phyloP scores from a whole-genome alignment of 2,113 vertebrate genomes.

The Hemiprocne comata region DNA sequence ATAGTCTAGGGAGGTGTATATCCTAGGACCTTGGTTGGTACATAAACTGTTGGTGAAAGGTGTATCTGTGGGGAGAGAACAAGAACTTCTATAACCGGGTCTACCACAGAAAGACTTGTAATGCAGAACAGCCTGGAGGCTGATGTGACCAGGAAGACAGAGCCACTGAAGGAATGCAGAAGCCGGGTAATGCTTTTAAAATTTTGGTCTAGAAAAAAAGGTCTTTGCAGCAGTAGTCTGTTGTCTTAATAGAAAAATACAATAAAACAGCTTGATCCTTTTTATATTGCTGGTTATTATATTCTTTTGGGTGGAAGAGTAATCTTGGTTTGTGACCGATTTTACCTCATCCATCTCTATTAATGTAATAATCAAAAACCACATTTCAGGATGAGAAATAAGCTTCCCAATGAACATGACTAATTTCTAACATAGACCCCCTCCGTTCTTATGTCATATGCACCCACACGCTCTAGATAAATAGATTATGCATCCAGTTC shows the following conservation, averaged over 20 bases:
- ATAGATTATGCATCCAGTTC: not conserved
- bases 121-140: not conserved
- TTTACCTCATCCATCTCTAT: not conserved
- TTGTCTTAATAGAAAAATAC: not conserved
- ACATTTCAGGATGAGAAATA: not conserved
- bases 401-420: slow-evolving; percentile 26
- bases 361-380: not conserved
- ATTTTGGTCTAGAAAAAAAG: not conserved
- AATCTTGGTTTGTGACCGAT: not conserved
- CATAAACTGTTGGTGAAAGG: not conserved
- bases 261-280: not conserved
- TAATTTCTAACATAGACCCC: not conserved
- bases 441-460: not conserved
- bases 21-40: not conserved
- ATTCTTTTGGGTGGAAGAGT: not conserved
- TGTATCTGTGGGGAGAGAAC: not conserved
- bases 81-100: not conserved
- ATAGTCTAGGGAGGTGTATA: not conserved
- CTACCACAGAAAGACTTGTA: not conserved
- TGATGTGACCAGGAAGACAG: not conserved
- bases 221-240: not conserved
- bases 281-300: not conserved
- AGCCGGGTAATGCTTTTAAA: not conserved
- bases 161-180: not conserved
- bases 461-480: not conserved